Base-by-base conservation (phyloP, 2,888 invertebrate genomes). In the Pristionchus fissidentatus region DNA sequence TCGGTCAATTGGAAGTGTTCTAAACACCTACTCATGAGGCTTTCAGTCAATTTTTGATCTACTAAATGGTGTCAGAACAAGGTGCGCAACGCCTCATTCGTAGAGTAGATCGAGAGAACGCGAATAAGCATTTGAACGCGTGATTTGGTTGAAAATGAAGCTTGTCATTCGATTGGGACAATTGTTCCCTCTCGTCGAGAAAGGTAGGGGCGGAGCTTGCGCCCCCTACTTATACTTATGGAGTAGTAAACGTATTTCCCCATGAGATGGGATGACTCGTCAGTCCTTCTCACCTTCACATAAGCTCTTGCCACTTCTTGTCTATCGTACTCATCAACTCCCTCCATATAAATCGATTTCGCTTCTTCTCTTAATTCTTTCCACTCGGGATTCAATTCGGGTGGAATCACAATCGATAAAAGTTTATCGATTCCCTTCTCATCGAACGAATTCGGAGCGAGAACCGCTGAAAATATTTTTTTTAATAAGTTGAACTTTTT, bases 341-440 rank as follows among this genome's bases (percentile, higher is more conserved):
- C 87, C 26, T 86, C 85, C 84, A 91, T 43, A 78, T 91, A 91
- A 46, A 91, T 55, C 26, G 84, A 66, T 46, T 86, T 87, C 52
- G 90, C 90, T 55, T 89, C 86, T 62, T 86, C 85, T 35, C 90
- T 81, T 84, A 89, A 78, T 10, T 87, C 87, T 55, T 85, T 86
- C 55, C 89, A 83, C 3, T 55, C 57, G 22, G 84, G 85, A 83
- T 88, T 87, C 49, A 87, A 84, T 10, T 89, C 87, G n/a, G 87
- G 86, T 10, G 90, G 87, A 10, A 91, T 90, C 19, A 89, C 85
- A n/a, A 90, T 85, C 22, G 86, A 80, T 8, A 91, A 77, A 4
- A 88, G 84, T 75, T 89, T 89, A 55, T 90, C 89, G 55, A 91
- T 87, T 38, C 90, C 90, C 57, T 86, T 87, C 70, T 87, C 86